These are phyloP conservation scores for Avahi laniger DNA, from an alignment of 2,797 vertebrate genomes.

Conservation along the genomic window DNA sequence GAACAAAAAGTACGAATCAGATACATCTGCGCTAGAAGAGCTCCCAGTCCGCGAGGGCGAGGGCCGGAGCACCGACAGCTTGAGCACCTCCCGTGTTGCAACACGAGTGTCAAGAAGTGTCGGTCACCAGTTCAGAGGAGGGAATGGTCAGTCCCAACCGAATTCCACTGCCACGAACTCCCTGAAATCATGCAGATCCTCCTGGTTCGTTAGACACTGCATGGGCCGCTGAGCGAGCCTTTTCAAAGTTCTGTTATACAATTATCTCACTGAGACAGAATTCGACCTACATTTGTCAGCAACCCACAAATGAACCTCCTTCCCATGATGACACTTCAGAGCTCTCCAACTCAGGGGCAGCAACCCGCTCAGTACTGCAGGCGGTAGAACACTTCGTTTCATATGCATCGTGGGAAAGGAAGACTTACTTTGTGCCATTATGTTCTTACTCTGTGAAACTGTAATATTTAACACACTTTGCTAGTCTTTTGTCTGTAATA, in stretches of 20 bases:
- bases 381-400: neutral
- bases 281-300: neutral
- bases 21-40: conserved; percentile 43
- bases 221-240: neutral
- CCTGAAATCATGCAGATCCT: neutral
- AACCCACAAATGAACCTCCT: neutral
- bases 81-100: rapidly evolving
- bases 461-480: neutral
- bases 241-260: neutral
- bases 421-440: neutral
- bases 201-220: neutral
- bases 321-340: neutral
- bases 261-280: neutral
- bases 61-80: neutral
- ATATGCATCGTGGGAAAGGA: neutral
- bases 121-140: too few relatives aligned
- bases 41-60: neutral
- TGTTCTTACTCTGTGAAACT: neutral
- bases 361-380: rapidly evolving
- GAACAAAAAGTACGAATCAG: conserved; percentile 47
- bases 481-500: neutral
- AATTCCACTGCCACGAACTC: neutral
- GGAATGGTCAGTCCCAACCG: neutral
- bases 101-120: rapidly evolving
- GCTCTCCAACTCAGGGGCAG: too few relatives aligned